Base-by-base conservation (phyloP, 2,113 vertebrate species). In the Aplodontia rufa region DNA sequence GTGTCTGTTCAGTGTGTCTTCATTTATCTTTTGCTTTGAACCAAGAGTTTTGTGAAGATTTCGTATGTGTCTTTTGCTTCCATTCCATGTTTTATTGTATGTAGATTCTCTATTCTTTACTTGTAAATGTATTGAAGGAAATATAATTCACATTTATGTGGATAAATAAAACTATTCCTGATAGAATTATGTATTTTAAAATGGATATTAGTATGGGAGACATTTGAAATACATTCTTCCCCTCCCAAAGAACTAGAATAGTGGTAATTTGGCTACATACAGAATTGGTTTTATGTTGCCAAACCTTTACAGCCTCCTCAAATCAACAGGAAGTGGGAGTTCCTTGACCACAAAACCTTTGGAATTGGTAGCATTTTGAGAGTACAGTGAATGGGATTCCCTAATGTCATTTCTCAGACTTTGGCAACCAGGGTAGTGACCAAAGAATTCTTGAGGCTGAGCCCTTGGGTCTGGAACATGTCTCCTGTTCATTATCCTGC, bases 311-410 rank as follows among this genome's bases (percentile, higher is more conserved):
- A 89, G 62, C 16, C 82, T 96, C 62, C 85, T 95, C 40, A 85
- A 60, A 91, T 96, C 92, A 96, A 95, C 95, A 97, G 97, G 91
- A 97, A 97, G 79, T 95, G 82, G 82, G 91, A 97, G 85, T 93
- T 96, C 26, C 91, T 90, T 93, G 35, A 95, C 94, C 96, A 97
- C 93, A 96, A 93, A 92, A 37, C n/a, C 47, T n/a, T 96, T 91
- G 91, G 94, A 96, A 96, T 76, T 95, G 95, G 91, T 95, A 86
- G 28, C 82, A 87, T 90, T 97, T 96, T 84, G 78, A 88, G 40
- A 95, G 37, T 60, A 94, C 12, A 92, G 82, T 95, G 69, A 96
- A 96, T 91, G 90, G 68, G 94, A 96, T 93, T 86, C 84, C 95
- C 96, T 97, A 92, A 88, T 74, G 75, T 91, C 64, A 88, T 55